Conservation (phyloP, 2,113 vertebrate genomes). For the Balaenoptera acutorostrata region DNA sequence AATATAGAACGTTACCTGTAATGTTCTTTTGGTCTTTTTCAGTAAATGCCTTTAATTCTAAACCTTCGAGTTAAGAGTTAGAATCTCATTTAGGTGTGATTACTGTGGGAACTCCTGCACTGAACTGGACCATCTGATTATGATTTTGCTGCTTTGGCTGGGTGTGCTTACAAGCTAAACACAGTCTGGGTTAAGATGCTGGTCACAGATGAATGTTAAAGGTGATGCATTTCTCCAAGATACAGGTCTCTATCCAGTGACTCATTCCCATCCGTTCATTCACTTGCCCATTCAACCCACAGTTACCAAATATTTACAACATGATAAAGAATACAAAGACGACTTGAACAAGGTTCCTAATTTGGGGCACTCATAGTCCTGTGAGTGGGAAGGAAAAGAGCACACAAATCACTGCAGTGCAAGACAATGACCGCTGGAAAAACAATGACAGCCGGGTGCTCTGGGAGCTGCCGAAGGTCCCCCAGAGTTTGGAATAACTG, state of each 20-base stretch:
- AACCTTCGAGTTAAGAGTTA: neutral
- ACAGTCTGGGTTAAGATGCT: neutral
- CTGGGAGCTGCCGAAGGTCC: neutral
- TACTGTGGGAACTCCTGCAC: neutral
- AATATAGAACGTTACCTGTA: neutral
- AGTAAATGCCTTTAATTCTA: neutral
- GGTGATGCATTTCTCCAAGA: neutral
- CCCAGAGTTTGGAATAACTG: neutral
- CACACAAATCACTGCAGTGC: neutral
- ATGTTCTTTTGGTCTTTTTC: neutral
- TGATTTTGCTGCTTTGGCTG: neutral
- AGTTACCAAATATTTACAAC: neutral
- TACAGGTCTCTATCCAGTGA: neutral
- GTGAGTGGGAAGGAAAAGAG: neutral
- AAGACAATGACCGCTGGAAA: neutral
- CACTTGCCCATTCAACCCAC: neutral
- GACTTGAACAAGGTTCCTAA: no score
- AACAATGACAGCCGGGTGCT: neutral
- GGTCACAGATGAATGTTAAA: neutral
- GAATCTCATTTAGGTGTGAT: neutral
- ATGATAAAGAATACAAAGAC: neutral
- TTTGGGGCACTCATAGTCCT: neutral
- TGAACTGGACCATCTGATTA: neutral
- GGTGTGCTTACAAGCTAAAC: neutral
- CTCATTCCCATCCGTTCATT: neutral